Base-by-base conservation (phyloP, 1,140 invertebrate species). In the Caerostris extrusa region DNA sequence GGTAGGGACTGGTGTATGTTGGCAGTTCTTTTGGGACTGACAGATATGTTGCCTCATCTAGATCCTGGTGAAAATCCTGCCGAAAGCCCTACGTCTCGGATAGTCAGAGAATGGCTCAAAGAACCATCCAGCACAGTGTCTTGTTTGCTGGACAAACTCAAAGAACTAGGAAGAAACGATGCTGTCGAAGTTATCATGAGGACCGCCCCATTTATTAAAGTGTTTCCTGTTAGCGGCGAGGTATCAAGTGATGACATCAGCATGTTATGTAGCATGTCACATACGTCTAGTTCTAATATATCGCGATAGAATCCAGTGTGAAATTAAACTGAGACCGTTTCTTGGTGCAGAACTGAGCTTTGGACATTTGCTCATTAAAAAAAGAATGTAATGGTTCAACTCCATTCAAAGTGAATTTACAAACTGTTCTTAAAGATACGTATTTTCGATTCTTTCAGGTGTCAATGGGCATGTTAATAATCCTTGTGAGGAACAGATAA, bases 1-100 rank as follows among this genome's bases (percentile, higher is more conserved):
- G 98, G 98, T 8, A 96, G 97, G 94, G 98, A 98, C 95, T 98
- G 98, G 98, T 98, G 98, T 95, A 96, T 98, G 90, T 95, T 98
- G 58, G 98, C 98, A 5, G 97, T 98, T 0, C 96, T 97, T 93
- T 96, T 98, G 56, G 98, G 98, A 55, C 95, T 97, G 82, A 95
- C 96, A 55, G 96, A 97, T 88, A 95, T 96, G 86, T 94, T 97
- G n/a, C 97, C 97, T 10, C 95, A 96, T 34, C 93, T 97, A 8
- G 97, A 97, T 94, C 95, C 95, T 58, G 95, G 95, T 10, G 95
- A 95, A 67, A 95, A 95, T 77, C 95, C 95, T 53, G 95, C 95
- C 55, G 95, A 96, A 17, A 96, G 96, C 83, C 95, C 96, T 19
- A 97, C 96, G 3, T 96, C 96, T 82, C 95, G 96, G 90, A 95